A percentile compares a stretch with the other conserved stretches of the same genome.
Conservation (phyloP, 2,888 invertebrate genomes). For the Stenolophus ochropezus region DNA sequence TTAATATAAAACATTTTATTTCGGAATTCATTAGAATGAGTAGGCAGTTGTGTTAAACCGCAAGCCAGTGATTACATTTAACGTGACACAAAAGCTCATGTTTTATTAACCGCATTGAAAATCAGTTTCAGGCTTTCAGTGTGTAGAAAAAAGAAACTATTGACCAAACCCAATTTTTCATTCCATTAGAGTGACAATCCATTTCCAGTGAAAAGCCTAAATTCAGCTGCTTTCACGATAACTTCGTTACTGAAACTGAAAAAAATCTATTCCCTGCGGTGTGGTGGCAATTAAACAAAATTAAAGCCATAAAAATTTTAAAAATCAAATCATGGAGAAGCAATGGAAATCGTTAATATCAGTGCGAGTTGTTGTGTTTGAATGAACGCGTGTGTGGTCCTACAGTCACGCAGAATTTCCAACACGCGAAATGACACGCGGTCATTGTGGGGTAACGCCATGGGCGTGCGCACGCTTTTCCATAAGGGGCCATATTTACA, state of each 20-base stretch:
- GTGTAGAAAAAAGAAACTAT: not conserved
- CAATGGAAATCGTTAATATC: slow-evolving; percentile 48
- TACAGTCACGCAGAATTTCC: slow-evolving; percentile 8
- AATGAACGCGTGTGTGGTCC: slow-evolving; percentile 27
- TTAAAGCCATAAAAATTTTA: slow-evolving; percentile 35
- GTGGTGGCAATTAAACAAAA: slow-evolving; percentile 1
- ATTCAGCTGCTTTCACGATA: not conserved
- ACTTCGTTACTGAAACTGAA: not conserved
- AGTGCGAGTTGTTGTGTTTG: slow-evolving; percentile 17
- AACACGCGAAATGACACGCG: slow-evolving; percentile 47
- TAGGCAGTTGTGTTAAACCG: not conserved
- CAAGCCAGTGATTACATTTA: not conserved
- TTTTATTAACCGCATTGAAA: not conserved
- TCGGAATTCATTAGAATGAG: too few relatives aligned
- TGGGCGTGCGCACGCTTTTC: not conserved
- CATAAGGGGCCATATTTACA: not conserved
- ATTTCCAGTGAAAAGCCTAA: not conserved
- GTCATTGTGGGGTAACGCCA: slow-evolving; percentile 20
- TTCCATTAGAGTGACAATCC: slow-evolving; percentile 7
- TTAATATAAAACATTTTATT: too few relatives aligned
- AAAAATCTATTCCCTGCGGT: slow-evolving; percentile 5
- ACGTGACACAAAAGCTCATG: not conserved
- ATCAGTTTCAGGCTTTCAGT: not conserved
- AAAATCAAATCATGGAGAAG: slow-evolving; percentile 18
- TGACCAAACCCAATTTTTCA: not conserved